A percentile compares a stretch with the other conserved stretches of the same genome.
phyloP scores from a whole-genome alignment of 2,797 vertebrate species.

The Monodelphis domestica region DNA sequence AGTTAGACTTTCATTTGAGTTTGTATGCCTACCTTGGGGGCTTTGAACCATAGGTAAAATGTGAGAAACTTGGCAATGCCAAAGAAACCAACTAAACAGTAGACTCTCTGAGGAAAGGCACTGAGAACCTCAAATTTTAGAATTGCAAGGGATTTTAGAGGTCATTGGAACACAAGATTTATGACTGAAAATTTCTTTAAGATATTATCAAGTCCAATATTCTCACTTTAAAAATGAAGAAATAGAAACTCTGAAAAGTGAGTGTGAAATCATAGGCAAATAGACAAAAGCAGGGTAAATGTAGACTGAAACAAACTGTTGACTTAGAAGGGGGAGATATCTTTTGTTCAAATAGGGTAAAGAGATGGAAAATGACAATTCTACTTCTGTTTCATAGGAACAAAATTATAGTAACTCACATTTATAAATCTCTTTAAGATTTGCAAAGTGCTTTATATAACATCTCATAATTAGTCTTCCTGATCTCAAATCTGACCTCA shows the following conservation, averaged over 20 bases:
- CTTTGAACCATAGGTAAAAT: background rate
- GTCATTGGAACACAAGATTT: background rate
- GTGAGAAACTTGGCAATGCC: background rate
- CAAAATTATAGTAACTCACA: background rate
- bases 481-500: too few relatives aligned
- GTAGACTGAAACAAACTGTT: background rate
- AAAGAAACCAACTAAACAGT: background rate
- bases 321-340: background rate
- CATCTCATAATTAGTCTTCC: background rate
- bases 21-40: background rate
- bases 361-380: background rate
- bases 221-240: background rate
- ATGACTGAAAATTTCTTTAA: background rate
- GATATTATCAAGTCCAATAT: background rate
- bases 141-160: background rate
- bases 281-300: background rate
- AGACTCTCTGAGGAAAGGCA: background rate
- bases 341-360: background rate
- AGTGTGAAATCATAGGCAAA: background rate
- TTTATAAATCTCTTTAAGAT: background rate
- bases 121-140: background rate
- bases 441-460: background rate
- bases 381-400: background rate
- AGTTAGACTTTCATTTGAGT: slow-evolving; percentile 27
- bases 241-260: background rate